These are phyloP conservation scores for Chymomyza costata DNA, from an alignment of 1,140 invertebrate genomes.

Conservation along the genomic window DNA sequence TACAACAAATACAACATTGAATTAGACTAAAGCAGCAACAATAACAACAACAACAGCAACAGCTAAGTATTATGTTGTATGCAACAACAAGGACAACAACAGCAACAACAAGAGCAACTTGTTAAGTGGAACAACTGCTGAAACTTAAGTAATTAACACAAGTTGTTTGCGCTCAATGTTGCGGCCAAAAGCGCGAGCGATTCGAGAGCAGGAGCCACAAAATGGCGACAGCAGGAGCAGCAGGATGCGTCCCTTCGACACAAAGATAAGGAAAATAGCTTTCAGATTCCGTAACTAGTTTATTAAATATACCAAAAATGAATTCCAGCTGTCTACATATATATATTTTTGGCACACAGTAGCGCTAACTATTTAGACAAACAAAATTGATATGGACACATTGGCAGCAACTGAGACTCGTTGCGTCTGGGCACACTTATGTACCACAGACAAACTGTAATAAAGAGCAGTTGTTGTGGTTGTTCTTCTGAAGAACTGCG, in stretches of 20 bases:
- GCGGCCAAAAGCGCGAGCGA: constrained; percentile 21
- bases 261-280: too few relatives aligned
- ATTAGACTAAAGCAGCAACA: constrained; percentile 56
- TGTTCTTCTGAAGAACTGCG: too few relatives aligned
- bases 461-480: too few relatives aligned
- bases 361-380: too few relatives aligned
- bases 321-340: too few relatives aligned
- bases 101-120: constrained; percentile 40
- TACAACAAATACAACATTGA: constrained; percentile 55
- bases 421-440: too few relatives aligned
- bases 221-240: not conserved
- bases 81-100: constrained; percentile 11
- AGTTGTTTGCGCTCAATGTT: constrained; percentile 55
- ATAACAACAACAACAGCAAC: constrained; percentile 37
- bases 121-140: constrained; percentile 63
- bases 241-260: too few relatives aligned
- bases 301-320: too few relatives aligned
- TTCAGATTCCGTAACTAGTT: constrained; percentile 34
- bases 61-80: too few relatives aligned
- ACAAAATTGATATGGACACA: constrained; percentile 36
- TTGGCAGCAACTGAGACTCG: constrained; percentile 3
- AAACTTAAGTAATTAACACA: constrained; percentile 70
- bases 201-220: constrained; percentile 4
- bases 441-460: too few relatives aligned
- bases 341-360: too few relatives aligned